Evolutionary conservation across 2,797 vertebrate genomes (phyloP).

Genomic region (Salmo trutta): DNA sequence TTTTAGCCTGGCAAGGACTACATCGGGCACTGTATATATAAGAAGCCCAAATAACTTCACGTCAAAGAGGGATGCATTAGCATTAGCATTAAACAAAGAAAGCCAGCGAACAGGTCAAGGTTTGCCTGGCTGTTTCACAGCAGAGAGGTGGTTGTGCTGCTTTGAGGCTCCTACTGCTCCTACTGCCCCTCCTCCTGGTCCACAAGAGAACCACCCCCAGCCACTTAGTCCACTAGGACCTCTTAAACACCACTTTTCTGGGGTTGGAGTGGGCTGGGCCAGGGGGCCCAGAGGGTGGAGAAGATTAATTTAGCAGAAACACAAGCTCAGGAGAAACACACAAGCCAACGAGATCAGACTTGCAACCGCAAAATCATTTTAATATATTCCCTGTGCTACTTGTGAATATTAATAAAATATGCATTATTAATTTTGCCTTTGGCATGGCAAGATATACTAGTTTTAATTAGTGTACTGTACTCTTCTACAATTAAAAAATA

Average conservation of each 20-base stretch:
- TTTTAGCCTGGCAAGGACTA: not conserved
- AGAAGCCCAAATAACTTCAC: not conserved
- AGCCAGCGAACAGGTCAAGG: not conserved
- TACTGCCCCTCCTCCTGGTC: slow-evolving; percentile 44
- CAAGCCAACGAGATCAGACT: slow-evolving; percentile 84
- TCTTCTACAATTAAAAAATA: slow-evolving; percentile 99
- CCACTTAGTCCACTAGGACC: slow-evolving; percentile 32
- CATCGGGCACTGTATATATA: not conserved
- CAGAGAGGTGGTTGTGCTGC: not conserved
- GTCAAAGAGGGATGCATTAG: not conserved
- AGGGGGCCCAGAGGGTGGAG: slow-evolving; percentile 61
- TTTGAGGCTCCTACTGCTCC: slow-evolving; percentile 2
- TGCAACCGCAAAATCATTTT: slow-evolving; percentile 93
- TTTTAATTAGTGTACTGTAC: slow-evolving; percentile 99
- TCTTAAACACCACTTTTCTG: slow-evolving; percentile 30
- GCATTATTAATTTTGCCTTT: slow-evolving; percentile 99
- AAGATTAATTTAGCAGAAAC: slow-evolving; percentile 74
- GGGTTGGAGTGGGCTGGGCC: slow-evolving; percentile 43
- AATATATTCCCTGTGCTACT: slow-evolving; percentile 99
- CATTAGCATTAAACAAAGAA: not conserved
- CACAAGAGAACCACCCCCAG: slow-evolving; percentile 41
- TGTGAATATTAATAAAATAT: slow-evolving; percentile 99
- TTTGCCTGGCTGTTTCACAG: not conserved
- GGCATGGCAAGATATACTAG: slow-evolving; percentile 99
- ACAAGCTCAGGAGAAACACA: slow-evolving; percentile 74